These are phyloP conservation scores for Dromiciops gliroides DNA, from an alignment of 2,113 vertebrate species.

Conservation along the genomic window DNA sequence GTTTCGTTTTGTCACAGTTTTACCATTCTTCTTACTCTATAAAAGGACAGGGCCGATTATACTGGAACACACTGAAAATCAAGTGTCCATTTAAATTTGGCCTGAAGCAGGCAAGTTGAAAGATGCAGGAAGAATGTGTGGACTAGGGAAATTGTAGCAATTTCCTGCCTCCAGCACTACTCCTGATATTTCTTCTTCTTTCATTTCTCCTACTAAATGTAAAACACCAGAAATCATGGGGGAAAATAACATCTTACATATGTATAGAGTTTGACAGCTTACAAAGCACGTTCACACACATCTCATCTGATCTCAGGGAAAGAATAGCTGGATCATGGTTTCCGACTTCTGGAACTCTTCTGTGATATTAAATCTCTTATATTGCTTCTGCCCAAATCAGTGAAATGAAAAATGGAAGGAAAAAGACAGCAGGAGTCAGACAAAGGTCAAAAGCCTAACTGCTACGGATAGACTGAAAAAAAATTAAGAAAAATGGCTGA, in stretches of 20 bases:
- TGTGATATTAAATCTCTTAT: conserved; percentile 26
- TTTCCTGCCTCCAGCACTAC: conserved; percentile 9
- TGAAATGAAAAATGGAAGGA: not conserved
- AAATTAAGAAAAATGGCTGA: conserved; percentile 14
- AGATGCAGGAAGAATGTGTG: conserved; percentile 10
- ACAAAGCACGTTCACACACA: not conserved
- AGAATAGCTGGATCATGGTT: conserved; percentile 3
- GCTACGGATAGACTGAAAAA: conserved; percentile 5
- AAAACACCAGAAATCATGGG: not conserved
- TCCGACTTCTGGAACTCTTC: not conserved
- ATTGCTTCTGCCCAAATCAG: not conserved
- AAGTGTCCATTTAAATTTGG: conserved; percentile 40
- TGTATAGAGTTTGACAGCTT: not conserved
- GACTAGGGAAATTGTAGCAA: conserved; percentile 24
- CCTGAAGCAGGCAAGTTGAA: conserved; percentile 4
- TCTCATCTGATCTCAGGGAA: conserved; percentile 2
- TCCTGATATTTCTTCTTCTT: conserved; percentile 16
- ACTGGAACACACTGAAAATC: conserved; percentile 35
- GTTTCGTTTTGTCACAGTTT: not conserved
- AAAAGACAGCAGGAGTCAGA: not conserved
- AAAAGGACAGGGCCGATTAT: not conserved
- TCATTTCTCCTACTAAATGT: conserved; percentile 18
- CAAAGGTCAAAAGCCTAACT: not conserved
- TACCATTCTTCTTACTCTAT: not conserved
- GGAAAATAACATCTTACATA: not conserved